Evolutionary conservation across 2,113 vertebrate genomes (phyloP), one percentile per base, ranked within the genome.

Genomic region (Illadopsis cleaveri): DNA sequence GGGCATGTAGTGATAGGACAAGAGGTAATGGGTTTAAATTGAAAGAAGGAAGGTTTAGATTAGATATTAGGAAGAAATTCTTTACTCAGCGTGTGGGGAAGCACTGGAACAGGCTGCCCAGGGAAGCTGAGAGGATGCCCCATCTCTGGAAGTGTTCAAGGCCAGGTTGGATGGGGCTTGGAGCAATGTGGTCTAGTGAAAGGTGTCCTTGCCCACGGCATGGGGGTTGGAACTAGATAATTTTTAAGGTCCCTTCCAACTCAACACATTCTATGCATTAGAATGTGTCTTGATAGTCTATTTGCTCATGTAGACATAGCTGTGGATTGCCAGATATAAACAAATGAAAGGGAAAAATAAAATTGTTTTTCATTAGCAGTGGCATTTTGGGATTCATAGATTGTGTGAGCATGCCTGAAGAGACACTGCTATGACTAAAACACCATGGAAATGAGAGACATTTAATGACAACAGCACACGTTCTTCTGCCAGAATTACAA

Each of bases 381-480:
- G 38, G 33, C 33, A 86, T 83, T 91, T 91, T 8, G 35, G 47
- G 35, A 89, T 75, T 70, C 23, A 66, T 4, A 62, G 72, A 58
- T 61, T 70, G 72, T 76, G 35, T 87, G 82, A 95, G 73, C n/a
- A 37, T 62, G 44, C 79, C 60, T 92, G 69, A 86, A 84, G 56
- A 78, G 56, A 91, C 45, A 89, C 35, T 94, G 35, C 60, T 92
- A 10, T 70, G 68, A 86, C 64, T 91, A 71, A 91, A 73, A 54
- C 23, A 33, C 72, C 33, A 64, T 33, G 57, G 56, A 92, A 91
- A 92, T 94, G 37, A 71, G 65, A 84, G 61, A 35, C 27, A 13
- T 68, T 64, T 86, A 78, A 78, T 71, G 73, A 87, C 64, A 93
- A 78, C 73, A 89, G 42, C 65, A 66, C 12, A 40, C n/a, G 6